A percentile compares a stretch with the other conserved stretches of the same genome.
phyloP scores from a whole-genome alignment of 92 coral and sea anemone genomes.

The Metridium senile region DNA sequence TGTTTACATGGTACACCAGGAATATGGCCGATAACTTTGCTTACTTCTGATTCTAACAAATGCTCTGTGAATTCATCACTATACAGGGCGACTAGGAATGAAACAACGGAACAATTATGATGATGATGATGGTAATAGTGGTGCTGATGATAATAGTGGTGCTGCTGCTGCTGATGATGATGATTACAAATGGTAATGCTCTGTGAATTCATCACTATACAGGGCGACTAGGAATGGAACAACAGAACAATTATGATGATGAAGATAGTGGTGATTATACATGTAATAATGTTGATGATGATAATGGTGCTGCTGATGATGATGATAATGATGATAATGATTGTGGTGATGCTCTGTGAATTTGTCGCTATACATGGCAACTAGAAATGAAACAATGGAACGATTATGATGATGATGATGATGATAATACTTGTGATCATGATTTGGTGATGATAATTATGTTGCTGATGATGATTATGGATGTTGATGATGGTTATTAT shows the following conservation, averaged over 20 bases:
- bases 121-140: not conserved
- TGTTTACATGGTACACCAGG: slow-evolving; percentile 69
- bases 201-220: not conserved
- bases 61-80: slow-evolving; percentile 67
- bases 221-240: slow-evolving; percentile 38
- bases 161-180: too few species aligned
- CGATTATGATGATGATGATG: not conserved
- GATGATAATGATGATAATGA: too few species aligned
- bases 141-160: not conserved
- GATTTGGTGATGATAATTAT: too few species aligned
- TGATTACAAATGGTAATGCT: not conserved
- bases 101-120: too few species aligned
- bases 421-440: too few species aligned
- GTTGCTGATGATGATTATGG: too few species aligned
- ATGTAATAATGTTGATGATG: not conserved
- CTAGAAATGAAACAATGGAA: too few species aligned
- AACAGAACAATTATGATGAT: not conserved
- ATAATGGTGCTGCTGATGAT: too few species aligned
- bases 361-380: slow-evolving; percentile 3
- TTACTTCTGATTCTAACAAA: slow-evolving; percentile 19
- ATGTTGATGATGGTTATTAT: too few species aligned
- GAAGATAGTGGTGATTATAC: not conserved
- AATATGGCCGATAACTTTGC: slow-evolving; percentile 22
- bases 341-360: not conserved
- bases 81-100: slow-evolving; percentile 43